These are phyloP conservation scores for Bovichtus diacanthus DNA, from an alignment of 2,797 vertebrate species.

Conservation along the genomic window DNA sequence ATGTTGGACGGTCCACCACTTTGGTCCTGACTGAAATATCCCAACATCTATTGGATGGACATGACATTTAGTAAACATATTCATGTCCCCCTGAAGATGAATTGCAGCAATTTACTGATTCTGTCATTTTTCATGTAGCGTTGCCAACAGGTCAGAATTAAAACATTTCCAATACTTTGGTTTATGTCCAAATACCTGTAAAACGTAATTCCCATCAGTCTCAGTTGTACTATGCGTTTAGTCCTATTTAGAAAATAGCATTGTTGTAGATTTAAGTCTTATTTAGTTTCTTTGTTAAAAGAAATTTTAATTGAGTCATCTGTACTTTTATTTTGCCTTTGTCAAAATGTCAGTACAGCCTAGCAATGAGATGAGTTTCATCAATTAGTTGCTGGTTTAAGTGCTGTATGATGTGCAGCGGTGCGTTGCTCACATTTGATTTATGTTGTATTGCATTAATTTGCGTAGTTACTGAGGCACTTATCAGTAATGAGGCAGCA, in stretches of 20 bases:
- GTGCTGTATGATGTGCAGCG: conserved; percentile 31
- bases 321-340: conserved; percentile 1
- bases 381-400: conserved; percentile 45
- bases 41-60: not conserved
- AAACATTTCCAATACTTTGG: not conserved
- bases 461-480: conserved; percentile 46
- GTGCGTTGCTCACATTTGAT: conserved; percentile 48
- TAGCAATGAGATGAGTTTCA: conserved; percentile 32
- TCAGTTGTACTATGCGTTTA: not conserved
- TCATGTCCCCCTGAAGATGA: not conserved
- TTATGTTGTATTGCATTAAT: conserved; percentile 45
- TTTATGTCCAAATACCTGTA: not conserved
- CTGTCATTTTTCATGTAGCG: not conserved
- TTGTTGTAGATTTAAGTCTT: not conserved
- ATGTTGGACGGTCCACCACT: not conserved
- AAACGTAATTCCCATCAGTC: not conserved
- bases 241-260: not conserved
- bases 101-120: not conserved
- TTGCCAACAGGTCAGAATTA: not conserved
- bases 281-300: conserved; percentile 37
- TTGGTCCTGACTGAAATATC: not conserved
- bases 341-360: conserved; percentile 14
- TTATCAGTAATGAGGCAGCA: conserved; percentile 60
- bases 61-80: too few relatives aligned
- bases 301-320: not conserved